Percentiles rank a stretch among this genome's conserved stretches.
phyloP scores from a whole-genome alignment of 2,113 vertebrate genomes.

The Pedetes capensis region DNA sequence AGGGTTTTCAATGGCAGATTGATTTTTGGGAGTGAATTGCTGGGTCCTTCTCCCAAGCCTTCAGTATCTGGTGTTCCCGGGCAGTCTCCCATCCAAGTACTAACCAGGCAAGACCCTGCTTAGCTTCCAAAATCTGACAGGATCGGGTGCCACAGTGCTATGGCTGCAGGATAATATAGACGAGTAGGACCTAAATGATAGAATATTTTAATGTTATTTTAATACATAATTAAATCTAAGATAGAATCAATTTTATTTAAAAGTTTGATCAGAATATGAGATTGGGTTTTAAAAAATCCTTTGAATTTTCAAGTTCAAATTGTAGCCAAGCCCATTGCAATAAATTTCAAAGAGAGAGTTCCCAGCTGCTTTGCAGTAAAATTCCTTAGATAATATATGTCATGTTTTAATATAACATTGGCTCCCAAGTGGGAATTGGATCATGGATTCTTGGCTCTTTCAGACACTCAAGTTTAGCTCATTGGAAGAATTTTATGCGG shows the following conservation, averaged over 20 bases:
- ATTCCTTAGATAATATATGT: constrained; percentile 64
- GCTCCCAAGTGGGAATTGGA: constrained; percentile 44
- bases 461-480: constrained; percentile 8
- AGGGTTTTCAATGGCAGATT: too few relatives aligned
- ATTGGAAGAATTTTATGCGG: constrained; percentile 29
- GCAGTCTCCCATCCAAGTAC: too few relatives aligned
- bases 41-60: too few relatives aligned
- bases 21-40: too few relatives aligned
- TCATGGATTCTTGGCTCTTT: constrained; percentile 32
- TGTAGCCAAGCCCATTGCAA: not conserved
- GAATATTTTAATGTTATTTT: not conserved
- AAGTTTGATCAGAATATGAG: not conserved
- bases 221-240: constrained; percentile 16
- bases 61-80: too few relatives aligned
- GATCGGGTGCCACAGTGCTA: too few relatives aligned
- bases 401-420: constrained; percentile 60
- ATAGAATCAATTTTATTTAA: constrained; percentile 23
- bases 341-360: not conserved
- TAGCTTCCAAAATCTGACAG: too few relatives aligned
- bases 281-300: not conserved
- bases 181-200: not conserved
- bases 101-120: too few relatives aligned
- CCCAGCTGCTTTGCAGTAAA: constrained; percentile 40
- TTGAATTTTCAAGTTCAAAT: constrained; percentile 2
- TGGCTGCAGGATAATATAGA: too few relatives aligned